Evolutionary conservation across 2,888 invertebrate species (phyloP).

Genomic region (Melipona beecheii): DNA sequence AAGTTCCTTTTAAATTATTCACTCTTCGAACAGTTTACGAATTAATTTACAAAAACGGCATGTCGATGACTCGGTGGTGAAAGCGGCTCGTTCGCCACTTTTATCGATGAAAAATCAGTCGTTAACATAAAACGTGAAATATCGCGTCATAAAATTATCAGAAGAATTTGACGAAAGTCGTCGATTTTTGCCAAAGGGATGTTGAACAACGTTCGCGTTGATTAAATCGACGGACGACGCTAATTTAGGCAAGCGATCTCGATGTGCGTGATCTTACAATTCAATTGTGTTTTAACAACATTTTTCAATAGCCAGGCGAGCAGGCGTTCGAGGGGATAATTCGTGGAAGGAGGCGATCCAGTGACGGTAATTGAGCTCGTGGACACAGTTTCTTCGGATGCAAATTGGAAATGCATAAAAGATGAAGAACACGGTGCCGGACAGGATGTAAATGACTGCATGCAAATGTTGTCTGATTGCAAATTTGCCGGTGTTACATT

Average conservation of each 20-base stretch:
- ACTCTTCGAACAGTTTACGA: no score
- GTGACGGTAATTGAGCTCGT: constrained; percentile 51
- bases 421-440: constrained; percentile 51
- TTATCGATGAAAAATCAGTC: no score
- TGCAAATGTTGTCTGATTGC: constrained; percentile 56
- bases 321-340: constrained; percentile 16
- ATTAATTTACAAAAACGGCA: no score
- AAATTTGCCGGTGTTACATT: constrained; percentile 43
- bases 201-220: not conserved
- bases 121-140: no score
- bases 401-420: constrained; percentile 58
- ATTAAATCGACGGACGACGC: not conserved
- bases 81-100: no score
- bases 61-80: no score
- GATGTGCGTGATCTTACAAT: not conserved
- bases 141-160: no score
- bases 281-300: constrained; percentile 17
- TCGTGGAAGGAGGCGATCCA: constrained; percentile 30
- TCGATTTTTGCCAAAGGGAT: not conserved
- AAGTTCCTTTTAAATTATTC: no score
- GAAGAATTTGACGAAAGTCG: not conserved
- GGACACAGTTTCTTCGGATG: constrained; percentile 59
- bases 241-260: not conserved
- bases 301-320: constrained; percentile 1
- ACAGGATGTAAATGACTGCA: constrained; percentile 57